Conservation (phyloP, 1,140 invertebrate species). For the Drosophila tsacasi region DNA sequence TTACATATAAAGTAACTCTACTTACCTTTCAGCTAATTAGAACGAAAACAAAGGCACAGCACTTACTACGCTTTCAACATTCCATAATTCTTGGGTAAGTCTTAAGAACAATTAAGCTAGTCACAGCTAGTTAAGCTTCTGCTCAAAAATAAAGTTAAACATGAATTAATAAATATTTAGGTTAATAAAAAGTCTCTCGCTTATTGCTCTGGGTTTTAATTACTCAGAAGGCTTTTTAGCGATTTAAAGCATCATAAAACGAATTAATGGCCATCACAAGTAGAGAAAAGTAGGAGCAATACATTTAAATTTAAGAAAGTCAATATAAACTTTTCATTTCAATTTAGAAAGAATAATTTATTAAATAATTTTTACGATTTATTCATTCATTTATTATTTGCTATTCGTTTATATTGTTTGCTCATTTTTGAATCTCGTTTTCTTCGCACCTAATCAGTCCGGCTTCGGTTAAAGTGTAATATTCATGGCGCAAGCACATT, state of each 20-base stretch:
- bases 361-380: neutral
- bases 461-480: neutral
- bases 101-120: neutral
- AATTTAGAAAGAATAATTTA: neutral
- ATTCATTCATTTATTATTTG: neutral
- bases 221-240: neutral
- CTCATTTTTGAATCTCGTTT: neutral
- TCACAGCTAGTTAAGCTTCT: neutral
- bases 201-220: neutral
- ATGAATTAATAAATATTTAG: neutral
- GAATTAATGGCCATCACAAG: neutral
- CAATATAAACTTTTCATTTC: neutral
- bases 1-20: no score
- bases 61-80: no score
- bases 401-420: neutral
- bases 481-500: conserved; percentile 27
- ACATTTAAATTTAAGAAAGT: neutral
- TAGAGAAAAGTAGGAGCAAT: neutral
- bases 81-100: no score
- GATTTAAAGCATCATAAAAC: neutral
- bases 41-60: no score
- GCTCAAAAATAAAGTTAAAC: neutral
- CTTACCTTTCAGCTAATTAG: no score
- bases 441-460: neutral
- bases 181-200: neutral